Base-by-base conservation (phyloP, 2,797 vertebrate species). In the Miichthys miiuy region DNA sequence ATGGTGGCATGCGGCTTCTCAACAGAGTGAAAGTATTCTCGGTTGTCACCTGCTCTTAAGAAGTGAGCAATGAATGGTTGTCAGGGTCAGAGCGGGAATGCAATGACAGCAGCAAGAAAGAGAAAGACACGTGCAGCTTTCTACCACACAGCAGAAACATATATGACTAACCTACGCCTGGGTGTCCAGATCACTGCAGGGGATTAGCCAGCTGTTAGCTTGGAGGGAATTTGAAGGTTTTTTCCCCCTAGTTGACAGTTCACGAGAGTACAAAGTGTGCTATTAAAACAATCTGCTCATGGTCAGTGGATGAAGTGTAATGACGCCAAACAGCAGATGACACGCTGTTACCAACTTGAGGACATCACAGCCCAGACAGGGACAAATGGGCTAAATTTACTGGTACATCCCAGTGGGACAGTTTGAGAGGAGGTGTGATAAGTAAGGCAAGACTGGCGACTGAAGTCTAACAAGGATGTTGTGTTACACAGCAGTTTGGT, bases 11-110 rank as follows among this genome's bases (percentile, higher is more conserved):
- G 82, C 47, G 9, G 79, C 81, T 72, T 79, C 85, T 82, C 72
- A 52, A 58, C 69, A 56, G 80, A 83, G 83, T 64, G 75, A 90
- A 85, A 90, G 89, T 93, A 93, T 94, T 94, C 81, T 68, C 30
- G 87, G 89, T 74, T 60, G 77, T 90, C 94, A 94, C 91, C 92
- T 93, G 94, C 89, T 91, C 83, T 83, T 75, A 13, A 72, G 71
- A 80, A 86, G 88, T 81, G 84, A 84, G 81, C 69, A 27, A n/a
- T 34, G 75, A 84, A 72, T 80, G 82, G 47, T 84, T 65, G 76
- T 82, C 65, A 72, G 85, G 88, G 87, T 92, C 88, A 77, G 68
- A 72, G 54, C 68, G 79, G 88, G 92, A 93, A 93, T 94, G 86
- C 80, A 71, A 62, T 42, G 73, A 71, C 76, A 73, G 72, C 73